Base-by-base conservation (phyloP, 1,140 invertebrate genomes). In the Scaptodrosophila lebanonensis region DNA sequence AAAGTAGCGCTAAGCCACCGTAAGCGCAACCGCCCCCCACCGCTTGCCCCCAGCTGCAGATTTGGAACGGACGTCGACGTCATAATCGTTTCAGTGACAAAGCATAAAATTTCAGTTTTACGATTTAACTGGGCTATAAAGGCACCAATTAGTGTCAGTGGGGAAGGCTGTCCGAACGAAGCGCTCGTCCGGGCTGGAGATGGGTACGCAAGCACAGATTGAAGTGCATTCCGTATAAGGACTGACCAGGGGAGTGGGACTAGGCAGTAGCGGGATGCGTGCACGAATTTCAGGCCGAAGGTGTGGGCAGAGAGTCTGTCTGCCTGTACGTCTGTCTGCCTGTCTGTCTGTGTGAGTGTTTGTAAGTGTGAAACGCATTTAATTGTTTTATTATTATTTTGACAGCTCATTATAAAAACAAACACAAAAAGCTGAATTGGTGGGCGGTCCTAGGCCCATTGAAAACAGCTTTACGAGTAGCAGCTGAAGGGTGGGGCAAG, bases 21-120 rank as follows among this genome's bases (percentile, higher is more conserved):
- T 43, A 45, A 59, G 52, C 40, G 27, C 49, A 33, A 47, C 33
- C 30, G n/a, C 33, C 12, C 7, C 51, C 32, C 11, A 12, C 9
- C 22, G 25, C 36, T 32, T 5, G 20, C 11, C 48, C 16, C 2
- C 12, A 3, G 6, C 7, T 6, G 12, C 25, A 17, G 16, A 6
- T 32, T 40, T 39, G 29, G 57, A 59, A 57, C 75, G 75, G 75
- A 79, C 75, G 75, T 82, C 75, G 75, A 79, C 75, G 75, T 82
- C 75, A 82, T 82, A 82, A 82, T 82, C 75, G 70, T 82, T 82
- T 82, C 66, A 83, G 76, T 82, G 75, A 82, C 76, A 83, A 77
- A 71, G 63, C 76, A 83, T 83, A 83, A 83, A 83, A 77, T 83
- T 84, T 76, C 63, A 72, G 73, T 84, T 84, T 84, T 84, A 84